These are phyloP conservation scores for Syrista parreyssii DNA, from an alignment of 2,888 invertebrate species.

Conservation along the genomic window DNA sequence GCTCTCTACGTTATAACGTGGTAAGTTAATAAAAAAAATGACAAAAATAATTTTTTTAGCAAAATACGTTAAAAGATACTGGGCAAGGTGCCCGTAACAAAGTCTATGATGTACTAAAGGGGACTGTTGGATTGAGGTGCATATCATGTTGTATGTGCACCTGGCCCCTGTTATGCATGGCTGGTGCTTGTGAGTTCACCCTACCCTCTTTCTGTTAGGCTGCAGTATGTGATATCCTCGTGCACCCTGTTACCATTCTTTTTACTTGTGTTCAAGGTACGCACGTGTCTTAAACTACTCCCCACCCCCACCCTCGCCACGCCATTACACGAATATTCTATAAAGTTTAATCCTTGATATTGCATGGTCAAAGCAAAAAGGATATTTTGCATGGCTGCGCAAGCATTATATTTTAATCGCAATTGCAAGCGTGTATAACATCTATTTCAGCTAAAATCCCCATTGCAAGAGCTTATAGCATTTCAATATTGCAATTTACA, in stretches of 20 bases:
- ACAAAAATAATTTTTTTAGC: not conserved
- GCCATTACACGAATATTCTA: not conserved
- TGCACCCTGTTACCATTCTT: constrained; percentile 26
- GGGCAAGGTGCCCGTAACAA: not conserved
- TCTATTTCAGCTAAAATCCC: not conserved
- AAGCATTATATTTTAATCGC: not conserved
- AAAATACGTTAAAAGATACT: not conserved
- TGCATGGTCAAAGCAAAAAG: not conserved
- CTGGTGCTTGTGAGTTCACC: constrained; percentile 46
- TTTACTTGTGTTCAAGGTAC: constrained; percentile 21
- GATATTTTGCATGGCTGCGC: not conserved
- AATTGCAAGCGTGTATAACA: not conserved
- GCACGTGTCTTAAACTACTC: not conserved
- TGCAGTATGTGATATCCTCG: constrained; percentile 17
- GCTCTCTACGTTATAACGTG: not conserved
- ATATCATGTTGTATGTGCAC: constrained; percentile 39
- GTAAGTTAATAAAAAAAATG: not conserved
- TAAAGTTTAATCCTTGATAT: not conserved
- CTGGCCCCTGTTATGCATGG: constrained; percentile 59
- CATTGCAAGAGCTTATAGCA: not conserved
- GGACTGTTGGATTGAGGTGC: constrained; percentile 16
- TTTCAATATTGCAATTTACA: not conserved
- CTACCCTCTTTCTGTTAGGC: constrained; percentile 29
- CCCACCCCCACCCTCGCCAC: too few relatives aligned
- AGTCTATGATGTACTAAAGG: not conserved